A percentile compares a stretch with the other conserved stretches of the same genome.
These are phyloP conservation scores for Turritopsis rubra DNA, from an alignment of 30 jellyfish, hydroid and myxozoan species.

Conservation along the genomic window DNA sequence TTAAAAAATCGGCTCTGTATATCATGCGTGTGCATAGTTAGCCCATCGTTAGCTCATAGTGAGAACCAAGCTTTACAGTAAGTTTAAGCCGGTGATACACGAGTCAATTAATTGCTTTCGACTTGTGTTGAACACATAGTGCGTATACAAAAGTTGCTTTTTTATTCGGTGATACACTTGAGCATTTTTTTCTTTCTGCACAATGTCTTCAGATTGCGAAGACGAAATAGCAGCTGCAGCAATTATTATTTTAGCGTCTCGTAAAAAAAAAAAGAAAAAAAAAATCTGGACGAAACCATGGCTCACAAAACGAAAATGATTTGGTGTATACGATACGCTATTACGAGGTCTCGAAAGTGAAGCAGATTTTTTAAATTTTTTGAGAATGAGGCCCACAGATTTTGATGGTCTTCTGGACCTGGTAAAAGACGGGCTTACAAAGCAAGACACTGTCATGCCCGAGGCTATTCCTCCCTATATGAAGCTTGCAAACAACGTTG, in stretches of 20 bases:
- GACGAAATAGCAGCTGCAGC: constrained; percentile 5
- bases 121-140: neutral
- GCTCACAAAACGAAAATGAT: neutral
- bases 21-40: no score
- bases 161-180: neutral
- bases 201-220: neutral
- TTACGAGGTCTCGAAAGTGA: neutral
- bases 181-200: neutral
- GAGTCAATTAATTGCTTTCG: neutral
- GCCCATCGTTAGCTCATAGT: no score
- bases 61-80: no score
- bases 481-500: neutral
- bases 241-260: neutral
- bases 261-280: neutral
- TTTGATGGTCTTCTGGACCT: neutral
- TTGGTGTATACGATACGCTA: neutral
- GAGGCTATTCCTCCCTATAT: neutral
- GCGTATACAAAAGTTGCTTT: neutral
- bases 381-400: neutral
- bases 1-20: no score
- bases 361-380: neutral
- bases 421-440: neutral
- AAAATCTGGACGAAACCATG: neutral
- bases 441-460: constrained; percentile 1
- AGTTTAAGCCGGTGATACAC: neutral